These are phyloP conservation scores for Coleophora flavipennella DNA, from an alignment of 2,888 invertebrate species.

Conservation along the genomic window DNA sequence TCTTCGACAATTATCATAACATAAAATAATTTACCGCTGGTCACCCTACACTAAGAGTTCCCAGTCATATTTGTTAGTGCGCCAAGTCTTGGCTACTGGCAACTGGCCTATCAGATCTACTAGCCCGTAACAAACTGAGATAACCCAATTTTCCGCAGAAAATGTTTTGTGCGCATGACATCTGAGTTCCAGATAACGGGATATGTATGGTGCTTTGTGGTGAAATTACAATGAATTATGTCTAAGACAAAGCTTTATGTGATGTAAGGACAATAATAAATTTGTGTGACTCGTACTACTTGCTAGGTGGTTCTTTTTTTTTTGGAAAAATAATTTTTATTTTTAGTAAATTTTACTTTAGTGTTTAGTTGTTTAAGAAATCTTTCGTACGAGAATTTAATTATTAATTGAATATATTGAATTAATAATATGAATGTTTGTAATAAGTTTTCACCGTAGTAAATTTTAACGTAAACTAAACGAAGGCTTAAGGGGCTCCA, in stretches of 20 bases:
- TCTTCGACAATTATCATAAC: too few species aligned
- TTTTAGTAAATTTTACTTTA: too few species aligned
- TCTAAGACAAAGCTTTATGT: too few species aligned
- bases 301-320: too few species aligned
- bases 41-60: slow-evolving; percentile 16
- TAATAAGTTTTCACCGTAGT: neutral
- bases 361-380: too few species aligned
- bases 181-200: slow-evolving; percentile 25
- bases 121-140: slow-evolving; percentile 33
- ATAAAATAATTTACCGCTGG: slow-evolving; percentile 8
- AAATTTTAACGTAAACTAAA: neutral
- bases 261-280: too few species aligned
- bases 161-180: slow-evolving; percentile 46
- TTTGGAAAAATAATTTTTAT: too few species aligned
- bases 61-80: slow-evolving; percentile 27
- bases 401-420: too few species aligned
- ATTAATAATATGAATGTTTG: too few species aligned
- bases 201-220: slow-evolving; percentile 16
- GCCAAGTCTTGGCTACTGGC: slow-evolving; percentile 54
- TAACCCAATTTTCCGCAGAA: slow-evolving; percentile 48
- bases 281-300: neutral
- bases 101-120: slow-evolving; percentile 52
- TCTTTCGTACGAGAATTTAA: too few species aligned
- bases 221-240: neutral
- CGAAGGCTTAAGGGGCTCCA: too few species aligned